A percentile compares a stretch with the other conserved stretches of the same genome.
phyloP scores from a whole-genome alignment of 2,797 vertebrate genomes.

The Paedocypris micromegethes region DNA sequence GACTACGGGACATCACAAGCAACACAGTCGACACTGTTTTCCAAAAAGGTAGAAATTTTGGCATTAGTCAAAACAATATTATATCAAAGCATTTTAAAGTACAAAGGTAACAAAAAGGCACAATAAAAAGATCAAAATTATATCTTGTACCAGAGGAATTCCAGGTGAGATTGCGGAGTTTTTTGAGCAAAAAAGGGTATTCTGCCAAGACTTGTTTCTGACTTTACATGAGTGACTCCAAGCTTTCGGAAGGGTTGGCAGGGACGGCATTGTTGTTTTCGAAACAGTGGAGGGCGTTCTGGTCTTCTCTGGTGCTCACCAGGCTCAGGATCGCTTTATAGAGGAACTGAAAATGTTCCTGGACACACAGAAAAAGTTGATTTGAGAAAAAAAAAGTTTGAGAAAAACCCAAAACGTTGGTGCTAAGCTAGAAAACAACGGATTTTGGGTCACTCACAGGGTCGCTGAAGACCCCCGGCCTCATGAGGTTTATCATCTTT shows the following conservation, averaged over 20 bases:
- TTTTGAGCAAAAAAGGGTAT: constrained; percentile 32
- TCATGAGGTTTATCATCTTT: constrained; percentile 94
- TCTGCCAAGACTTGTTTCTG: background rate
- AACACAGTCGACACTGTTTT: constrained; percentile 38
- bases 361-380: constrained; percentile 6
- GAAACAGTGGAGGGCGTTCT: constrained; percentile 78
- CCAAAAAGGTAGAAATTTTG: constrained; percentile 58
- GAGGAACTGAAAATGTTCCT: constrained; percentile 96
- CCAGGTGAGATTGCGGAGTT: constrained; percentile 25
- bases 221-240: constrained; percentile 92
- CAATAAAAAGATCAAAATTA: constrained; percentile 49
- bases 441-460: constrained; percentile 72
- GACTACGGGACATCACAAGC: constrained; percentile 47
- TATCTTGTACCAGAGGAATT: constrained; percentile 43
- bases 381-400: background rate
- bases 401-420: background rate
- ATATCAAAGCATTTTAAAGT: constrained; percentile 59
- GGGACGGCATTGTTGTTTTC: constrained; percentile 86
- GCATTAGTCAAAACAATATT: constrained; percentile 60
- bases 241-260: constrained; percentile 79
- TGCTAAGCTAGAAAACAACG: too few species aligned
- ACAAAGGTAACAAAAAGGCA: constrained; percentile 65
- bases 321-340: constrained; percentile 91
- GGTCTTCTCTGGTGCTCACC: constrained; percentile 89
- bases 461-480: constrained; percentile 90